Evolutionary conservation across 2,888 invertebrate species (phyloP).

Genomic region (Notodonta ziczac): DNA sequence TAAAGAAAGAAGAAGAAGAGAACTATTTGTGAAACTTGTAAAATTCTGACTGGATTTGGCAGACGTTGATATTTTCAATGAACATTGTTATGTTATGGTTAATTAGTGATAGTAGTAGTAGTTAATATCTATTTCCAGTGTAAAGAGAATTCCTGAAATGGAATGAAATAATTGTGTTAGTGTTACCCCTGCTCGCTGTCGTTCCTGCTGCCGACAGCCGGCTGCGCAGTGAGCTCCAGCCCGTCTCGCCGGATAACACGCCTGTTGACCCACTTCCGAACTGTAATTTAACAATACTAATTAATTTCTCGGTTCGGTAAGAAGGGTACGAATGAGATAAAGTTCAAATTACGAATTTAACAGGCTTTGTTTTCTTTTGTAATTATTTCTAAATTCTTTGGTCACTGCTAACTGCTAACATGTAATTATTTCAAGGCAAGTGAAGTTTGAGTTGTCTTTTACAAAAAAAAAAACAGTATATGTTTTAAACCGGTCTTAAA

Average conservation of each 20-base stretch:
- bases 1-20: no score
- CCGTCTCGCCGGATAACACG: conserved; percentile 42
- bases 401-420: no score
- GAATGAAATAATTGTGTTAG: conserved; percentile 23
- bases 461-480: no score
- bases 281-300: conserved; percentile 42
- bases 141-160: conserved; percentile 14
- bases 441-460: no score
- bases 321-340: background rate
- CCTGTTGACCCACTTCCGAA: conserved; percentile 51
- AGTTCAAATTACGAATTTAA: conserved; percentile 1
- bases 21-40: background rate
- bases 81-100: background rate
- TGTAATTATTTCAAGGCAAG: no score
- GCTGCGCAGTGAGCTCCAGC: conserved; percentile 38
- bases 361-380: no score
- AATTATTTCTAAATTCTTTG: no score
- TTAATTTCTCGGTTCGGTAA: conserved; percentile 40
- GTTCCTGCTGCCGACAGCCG: conserved; percentile 50
- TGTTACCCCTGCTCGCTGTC: conserved; percentile 24
- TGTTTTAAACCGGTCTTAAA: no score
- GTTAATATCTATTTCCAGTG: background rate
- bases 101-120: no score
- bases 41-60: background rate
- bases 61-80: background rate